Evolutionary conservation across 2,888 invertebrate genomes (phyloP).

Genomic region (Dryobota labecula): DNA sequence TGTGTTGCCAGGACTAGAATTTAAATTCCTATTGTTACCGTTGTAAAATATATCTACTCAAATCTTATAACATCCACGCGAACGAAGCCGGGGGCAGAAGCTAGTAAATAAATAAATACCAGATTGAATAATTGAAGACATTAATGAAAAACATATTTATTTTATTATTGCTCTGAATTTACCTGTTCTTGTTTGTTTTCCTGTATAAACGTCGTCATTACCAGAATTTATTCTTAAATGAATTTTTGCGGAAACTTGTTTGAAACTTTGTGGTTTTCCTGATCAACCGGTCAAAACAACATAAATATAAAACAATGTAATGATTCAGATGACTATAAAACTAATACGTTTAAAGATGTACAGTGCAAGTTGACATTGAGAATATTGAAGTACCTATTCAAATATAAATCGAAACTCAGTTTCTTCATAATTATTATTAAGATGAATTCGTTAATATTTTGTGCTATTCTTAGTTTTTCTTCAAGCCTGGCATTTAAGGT

Average conservation of each 20-base stretch:
- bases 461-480: background rate
- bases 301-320: background rate
- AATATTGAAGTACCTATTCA: background rate
- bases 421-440: background rate
- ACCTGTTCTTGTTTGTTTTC: background rate
- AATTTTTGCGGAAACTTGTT: no score
- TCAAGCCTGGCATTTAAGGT: background rate
- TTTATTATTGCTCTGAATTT: background rate
- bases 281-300: background rate
- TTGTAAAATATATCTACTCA: no score
- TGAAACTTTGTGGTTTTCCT: background rate
- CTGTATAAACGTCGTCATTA: background rate
- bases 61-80: no score
- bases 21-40: no score
- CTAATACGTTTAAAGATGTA: background rate
- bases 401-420: background rate
- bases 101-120: no score
- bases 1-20: no score
- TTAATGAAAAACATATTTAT: background rate
- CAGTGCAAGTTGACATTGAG: background rate
- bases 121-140: background rate
- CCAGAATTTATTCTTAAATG: no score
- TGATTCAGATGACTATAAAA: background rate
- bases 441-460: background rate
- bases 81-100: no score